Evolutionary conservation across 1,140 invertebrate genomes (phyloP), one percentile per base, ranked within the genome.

Genomic region (Bombus picipes): DNA sequence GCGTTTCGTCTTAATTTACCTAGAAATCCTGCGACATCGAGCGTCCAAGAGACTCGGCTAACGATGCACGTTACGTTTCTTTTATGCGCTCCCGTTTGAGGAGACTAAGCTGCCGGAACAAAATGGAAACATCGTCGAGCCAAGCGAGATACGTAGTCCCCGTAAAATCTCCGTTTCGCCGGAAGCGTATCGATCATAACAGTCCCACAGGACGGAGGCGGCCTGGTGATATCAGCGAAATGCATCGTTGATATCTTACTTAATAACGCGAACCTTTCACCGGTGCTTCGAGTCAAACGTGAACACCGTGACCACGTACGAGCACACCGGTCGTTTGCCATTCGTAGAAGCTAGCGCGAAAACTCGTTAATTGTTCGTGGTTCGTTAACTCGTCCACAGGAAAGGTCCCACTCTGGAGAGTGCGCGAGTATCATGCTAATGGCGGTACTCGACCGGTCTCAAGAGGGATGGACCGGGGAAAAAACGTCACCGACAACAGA

Each of bases 311-410:
- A 73, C 37, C 32, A 43, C 8, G 32, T 32, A 59, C 34, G 62
- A 22, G 34, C 32, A 8, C 47, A 53, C 47, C 47, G 53, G 37
- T 34, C n/a, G 41, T 62, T 73, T 32, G 68, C 57, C 68, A 43
- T 85, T 79, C 68, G 22, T 41, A 37, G 70, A 43, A 34, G 41
- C 81, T 59, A 72, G 59, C 68, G 71, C 39, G 86, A 87, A 82
- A 85, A 43, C 86, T 79, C 85, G 81, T 85, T 89, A 86, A 86
- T 88, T 86, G 59, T 79, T 86, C 70, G 41, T 28, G 62, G 57
- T 43, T 86, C 75, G 71, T 88, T 86, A 86, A 81, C 53, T 70
- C 53, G 62, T 57, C 37, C 62, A 76, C 53, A 65, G 57, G 65
- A 43, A 81, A 34, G 32, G 62, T 71, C 66, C 15, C 18, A 59